These are phyloP conservation scores for Aricia artaxerxes DNA, from an alignment of 2,888 invertebrate species.

Conservation along the genomic window DNA sequence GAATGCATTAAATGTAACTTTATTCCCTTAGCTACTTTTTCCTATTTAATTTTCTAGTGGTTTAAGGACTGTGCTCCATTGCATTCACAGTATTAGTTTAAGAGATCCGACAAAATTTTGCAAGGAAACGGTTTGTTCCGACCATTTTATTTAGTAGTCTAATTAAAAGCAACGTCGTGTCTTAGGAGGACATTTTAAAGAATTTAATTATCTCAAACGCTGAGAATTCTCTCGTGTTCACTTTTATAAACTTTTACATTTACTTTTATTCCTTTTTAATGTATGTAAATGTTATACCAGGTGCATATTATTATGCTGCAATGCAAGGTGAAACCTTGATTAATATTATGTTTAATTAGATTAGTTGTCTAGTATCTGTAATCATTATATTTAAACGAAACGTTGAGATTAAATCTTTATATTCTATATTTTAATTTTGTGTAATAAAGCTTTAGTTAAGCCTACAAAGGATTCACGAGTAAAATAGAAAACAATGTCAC, in stretches of 20 bases:
- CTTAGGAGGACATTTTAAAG: slow-evolving; percentile 45
- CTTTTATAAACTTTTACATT: background rate
- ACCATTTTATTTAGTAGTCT: slow-evolving; percentile 48
- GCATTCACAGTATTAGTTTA: background rate
- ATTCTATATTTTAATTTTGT: background rate
- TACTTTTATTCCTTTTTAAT: slow-evolving; percentile 5
- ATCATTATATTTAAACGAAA: background rate
- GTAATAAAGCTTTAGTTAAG: background rate
- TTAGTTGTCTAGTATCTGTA: too few species aligned
- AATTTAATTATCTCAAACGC: slow-evolving; percentile 50
- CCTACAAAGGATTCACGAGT: background rate
- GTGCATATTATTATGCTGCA: background rate
- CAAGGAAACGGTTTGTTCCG: slow-evolving; percentile 29
- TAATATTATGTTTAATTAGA: too few species aligned
- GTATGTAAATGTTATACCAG: slow-evolving; percentile 9
- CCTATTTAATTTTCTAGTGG: slow-evolving; percentile 3
- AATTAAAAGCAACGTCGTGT: slow-evolving; percentile 48
- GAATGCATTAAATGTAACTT: background rate
- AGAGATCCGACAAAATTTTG: slow-evolving; percentile 18
- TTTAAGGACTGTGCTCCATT: slow-evolving; percentile 2
- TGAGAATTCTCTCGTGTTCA: slow-evolving; percentile 33
- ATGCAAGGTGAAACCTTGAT: background rate
- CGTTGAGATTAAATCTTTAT: background rate
- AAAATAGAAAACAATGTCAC: background rate
- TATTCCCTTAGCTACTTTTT: background rate